Evolutionary conservation across 2,888 invertebrate species (phyloP).

Genomic region (Amphipoea oculea): DNA sequence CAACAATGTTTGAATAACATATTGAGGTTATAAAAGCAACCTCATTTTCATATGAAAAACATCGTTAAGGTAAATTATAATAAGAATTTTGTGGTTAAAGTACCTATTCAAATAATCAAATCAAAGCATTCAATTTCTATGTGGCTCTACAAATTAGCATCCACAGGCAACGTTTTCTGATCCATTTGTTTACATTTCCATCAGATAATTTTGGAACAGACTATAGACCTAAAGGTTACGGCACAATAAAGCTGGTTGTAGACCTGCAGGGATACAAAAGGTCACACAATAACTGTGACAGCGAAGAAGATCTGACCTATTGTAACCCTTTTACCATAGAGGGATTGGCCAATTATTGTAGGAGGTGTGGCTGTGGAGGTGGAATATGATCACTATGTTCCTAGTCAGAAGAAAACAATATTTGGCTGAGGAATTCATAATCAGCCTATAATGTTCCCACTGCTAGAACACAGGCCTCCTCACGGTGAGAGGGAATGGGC

Average conservation of each 20-base stretch:
- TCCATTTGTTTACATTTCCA: neutral
- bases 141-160: neutral
- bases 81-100: neutral
- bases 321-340: constrained; percentile 11
- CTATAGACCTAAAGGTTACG: constrained; percentile 12
- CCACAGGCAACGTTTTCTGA: neutral
- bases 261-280: constrained; percentile 13
- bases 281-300: constrained; percentile 26
- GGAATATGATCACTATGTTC: neutral
- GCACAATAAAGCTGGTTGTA: constrained; percentile 29
- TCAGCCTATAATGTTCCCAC: neutral
- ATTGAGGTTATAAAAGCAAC: too few species aligned
- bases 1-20: neutral
- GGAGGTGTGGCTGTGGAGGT: neutral
- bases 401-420: neutral
- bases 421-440: neutral
- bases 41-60: neutral
- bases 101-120: neutral
- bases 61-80: neutral
- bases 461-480: too few species aligned
- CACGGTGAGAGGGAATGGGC: neutral
- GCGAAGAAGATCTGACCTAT: constrained; percentile 26
- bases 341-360: constrained; percentile 14
- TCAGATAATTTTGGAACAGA: neutral
- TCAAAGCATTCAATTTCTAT: neutral